Conservation (phyloP, 2,888 invertebrate genomes). For the Autographa gamma region DNA sequence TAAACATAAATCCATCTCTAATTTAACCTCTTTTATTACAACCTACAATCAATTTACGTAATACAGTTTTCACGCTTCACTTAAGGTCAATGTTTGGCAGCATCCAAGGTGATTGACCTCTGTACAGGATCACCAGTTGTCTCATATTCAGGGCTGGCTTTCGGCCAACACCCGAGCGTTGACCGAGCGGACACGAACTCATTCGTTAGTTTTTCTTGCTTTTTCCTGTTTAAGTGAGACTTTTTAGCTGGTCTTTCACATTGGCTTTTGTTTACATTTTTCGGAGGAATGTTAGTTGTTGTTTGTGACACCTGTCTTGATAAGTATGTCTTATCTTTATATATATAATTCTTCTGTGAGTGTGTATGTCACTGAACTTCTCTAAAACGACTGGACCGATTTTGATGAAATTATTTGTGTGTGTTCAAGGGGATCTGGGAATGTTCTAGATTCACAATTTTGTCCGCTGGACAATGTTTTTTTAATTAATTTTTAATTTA, state of each 20-base stretch:
- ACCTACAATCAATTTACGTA: slow-evolving; percentile 30
- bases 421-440: too few relatives aligned
- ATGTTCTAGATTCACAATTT: too few relatives aligned
- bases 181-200: slow-evolving; percentile 28
- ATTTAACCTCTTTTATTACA: slow-evolving; percentile 19
- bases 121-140: slow-evolving; percentile 40
- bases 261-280: slow-evolving; percentile 21
- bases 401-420: too few relatives aligned
- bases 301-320: slow-evolving; percentile 9
- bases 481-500: too few relatives aligned
- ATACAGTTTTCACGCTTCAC: slow-evolving; percentile 44
- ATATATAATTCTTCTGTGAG: too few relatives aligned
- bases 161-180: slow-evolving; percentile 40
- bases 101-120: slow-evolving; percentile 51
- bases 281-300: background rate
- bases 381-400: too few relatives aligned
- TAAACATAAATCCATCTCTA: slow-evolving; percentile 34
- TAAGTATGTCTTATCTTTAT: too few relatives aligned
- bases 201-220: slow-evolving; percentile 48
- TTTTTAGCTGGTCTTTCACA: slow-evolving; percentile 53
- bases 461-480: too few relatives aligned
- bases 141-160: slow-evolving; percentile 43
- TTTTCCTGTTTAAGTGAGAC: slow-evolving; percentile 28
- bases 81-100: slow-evolving; percentile 34
- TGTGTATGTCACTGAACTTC: too few relatives aligned